Evolutionary conservation across 2,113 vertebrate species (phyloP), one percentile per base, ranked within the genome.

Genomic region (Ictalurus furcatus): DNA sequence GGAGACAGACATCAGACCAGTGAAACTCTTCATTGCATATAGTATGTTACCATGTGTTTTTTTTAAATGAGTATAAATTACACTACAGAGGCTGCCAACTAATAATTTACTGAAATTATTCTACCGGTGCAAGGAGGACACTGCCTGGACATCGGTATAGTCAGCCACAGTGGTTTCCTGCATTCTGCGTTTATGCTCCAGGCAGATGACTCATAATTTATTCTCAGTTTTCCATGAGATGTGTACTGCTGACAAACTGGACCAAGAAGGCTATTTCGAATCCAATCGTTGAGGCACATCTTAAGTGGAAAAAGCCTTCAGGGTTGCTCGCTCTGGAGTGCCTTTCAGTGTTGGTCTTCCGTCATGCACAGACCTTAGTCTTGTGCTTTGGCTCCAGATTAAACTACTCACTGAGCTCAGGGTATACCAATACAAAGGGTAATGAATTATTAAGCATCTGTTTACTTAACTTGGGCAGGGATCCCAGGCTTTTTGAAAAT

Each of bases 181-280:
- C 54, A 52, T 54, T 71, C 17, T 58, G 17, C 54, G 3, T 67
- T 67, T 23, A 63, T 69, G 84, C 28, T 69, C 19, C 48, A 21
- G 3, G 59, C 25, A 34, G 28, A 69, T 30, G 61, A 69, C 28
- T 85, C 63, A 67, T 44, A 48, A 48, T 48, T 67, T 84, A 54
- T 80, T 80, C 74, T 52, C 21, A 48, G 74, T 48, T 84, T 48
- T 84, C 28, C 23, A 67, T 11, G 40, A 65, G 59, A 58, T 23
- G 5, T 28, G 74, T 28, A 40, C 54, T 16, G 21, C 85, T 59
- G 69, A 59, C 69, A 37, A 25, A 59, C 34, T n/a, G 28, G 30
- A 86, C 84, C 65, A 73, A 58, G 84, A 73, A 14, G 0, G 13
- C 63, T 4, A 54, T 85, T 85, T 85, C 2, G 73, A 86, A 76